These are phyloP conservation scores for Apodemus sylvaticus DNA, from an alignment of 2,113 vertebrate genomes.

Conservation along the genomic window DNA sequence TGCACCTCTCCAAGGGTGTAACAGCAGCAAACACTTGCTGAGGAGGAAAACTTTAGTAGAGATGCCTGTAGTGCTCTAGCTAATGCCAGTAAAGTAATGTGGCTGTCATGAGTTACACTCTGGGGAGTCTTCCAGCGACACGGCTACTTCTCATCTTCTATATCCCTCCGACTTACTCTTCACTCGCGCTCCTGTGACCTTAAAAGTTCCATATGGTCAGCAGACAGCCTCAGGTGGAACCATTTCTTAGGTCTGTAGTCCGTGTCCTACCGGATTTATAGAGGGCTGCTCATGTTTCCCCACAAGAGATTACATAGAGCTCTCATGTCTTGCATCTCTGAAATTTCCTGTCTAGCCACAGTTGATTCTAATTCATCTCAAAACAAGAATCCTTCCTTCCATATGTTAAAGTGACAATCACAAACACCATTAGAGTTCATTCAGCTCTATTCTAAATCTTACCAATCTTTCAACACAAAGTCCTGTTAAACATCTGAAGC, in stretches of 20 bases:
- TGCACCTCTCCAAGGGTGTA: not conserved
- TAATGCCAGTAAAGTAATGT: not conserved
- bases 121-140: not conserved
- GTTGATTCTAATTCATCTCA: not conserved
- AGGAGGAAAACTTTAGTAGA: not conserved
- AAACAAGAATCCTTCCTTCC: not conserved
- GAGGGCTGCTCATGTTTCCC: not conserved
- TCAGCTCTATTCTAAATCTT: not conserved
- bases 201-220: not conserved
- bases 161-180: not conserved
- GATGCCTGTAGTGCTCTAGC: not conserved
- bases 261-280: not conserved
- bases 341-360: not conserved
- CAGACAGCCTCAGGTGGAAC: not conserved
- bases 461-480: conserved; percentile 35
- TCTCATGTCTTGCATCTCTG: not conserved
- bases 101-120: not conserved
- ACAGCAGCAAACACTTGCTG: not conserved
- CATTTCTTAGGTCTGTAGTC: not conserved
- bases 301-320: not conserved
- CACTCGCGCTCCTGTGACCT: not conserved
- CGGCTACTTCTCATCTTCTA: not conserved
- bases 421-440: conserved; percentile 30
- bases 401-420: not conserved
- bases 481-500: not conserved